Evolutionary conservation across 2,113 vertebrate genomes (phyloP).

Genomic region (Rhinolophus ferrumequinum): DNA sequence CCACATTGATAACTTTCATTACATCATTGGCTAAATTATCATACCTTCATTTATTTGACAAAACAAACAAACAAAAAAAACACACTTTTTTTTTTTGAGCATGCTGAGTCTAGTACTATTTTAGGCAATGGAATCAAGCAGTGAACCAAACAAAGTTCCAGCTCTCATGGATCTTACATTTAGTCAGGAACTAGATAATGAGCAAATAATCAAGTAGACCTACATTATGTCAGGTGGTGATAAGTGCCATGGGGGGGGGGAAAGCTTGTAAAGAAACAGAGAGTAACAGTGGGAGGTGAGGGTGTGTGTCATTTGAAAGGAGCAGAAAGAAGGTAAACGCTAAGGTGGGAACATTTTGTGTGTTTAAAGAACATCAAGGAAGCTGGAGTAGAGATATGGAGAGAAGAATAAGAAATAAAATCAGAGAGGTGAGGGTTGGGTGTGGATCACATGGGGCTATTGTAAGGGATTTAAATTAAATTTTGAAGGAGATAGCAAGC

Average conservation of each 20-base stretch:
- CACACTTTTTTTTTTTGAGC: not conserved
- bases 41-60: not conserved
- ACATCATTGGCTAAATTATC: not conserved
- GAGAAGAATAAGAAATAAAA: not conserved
- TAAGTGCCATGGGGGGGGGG: not conserved
- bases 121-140: not conserved
- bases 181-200: not conserved
- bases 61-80: too few species aligned
- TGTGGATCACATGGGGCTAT: not conserved
- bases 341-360: not conserved
- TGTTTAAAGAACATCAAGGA: not conserved
- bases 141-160: not conserved
- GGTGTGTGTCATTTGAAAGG: not conserved
- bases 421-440: not conserved
- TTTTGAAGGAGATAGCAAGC: not conserved
- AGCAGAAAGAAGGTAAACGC: not conserved
- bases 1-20: not conserved
- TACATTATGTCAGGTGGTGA: not conserved
- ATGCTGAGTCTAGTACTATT: not conserved
- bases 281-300: not conserved
- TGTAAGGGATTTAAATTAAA: not conserved
- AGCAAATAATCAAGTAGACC: constrained; percentile 10
- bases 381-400: not conserved
- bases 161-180: not conserved
- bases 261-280: not conserved